Base-by-base conservation (phyloP, 2,888 invertebrate genomes). In the Saturnia japonica region DNA sequence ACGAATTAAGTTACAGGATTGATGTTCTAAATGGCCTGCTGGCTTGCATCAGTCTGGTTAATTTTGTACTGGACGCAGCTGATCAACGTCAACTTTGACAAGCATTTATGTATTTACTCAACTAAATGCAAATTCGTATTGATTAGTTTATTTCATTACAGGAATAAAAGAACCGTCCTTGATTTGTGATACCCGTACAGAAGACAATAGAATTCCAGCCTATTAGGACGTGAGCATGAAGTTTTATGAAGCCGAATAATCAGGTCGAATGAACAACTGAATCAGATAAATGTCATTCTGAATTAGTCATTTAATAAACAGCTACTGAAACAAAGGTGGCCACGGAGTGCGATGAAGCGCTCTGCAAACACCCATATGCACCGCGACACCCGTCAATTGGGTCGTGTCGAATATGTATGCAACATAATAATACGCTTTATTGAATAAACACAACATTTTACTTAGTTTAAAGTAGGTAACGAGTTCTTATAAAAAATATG, bases 211-310 rank as follows among this genome's bases (percentile, higher is more conserved):
- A 79, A 86, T 88, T 79, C 85, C 83, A 71, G 77, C 83, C 77
- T 75, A 79, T 78, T 81, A 86, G 89, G 87, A 90, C 86, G 87
- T 83, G 80, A 80, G 76, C 78, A 80, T 76, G 77, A 82, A 87
- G 86, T 90, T 60, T 89, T 88, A 89, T 89, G 85, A 85, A 85
- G 86, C 86, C 82, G 84, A 89, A 91, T 88, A 91, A 90, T 89
- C 85, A 89, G 90, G 90, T 91, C 87, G 86, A 84, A 82, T 88
- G 88, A 90, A 88, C 91, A 91, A 87, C 87, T 86, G 88, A 88
- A 91, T 91, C 91, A 89, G 91, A 93, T 92, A 90, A 88, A 84
- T 88, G 78, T 84, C 80, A 85, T 85, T 85, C 88, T 89, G 88
- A 90, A 91, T 91, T 91, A 90, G 85, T 86, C 78, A 90, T 92